Evolutionary conservation across 2,797 vertebrate species (phyloP).

Genomic region (Brachymystax lenok): DNA sequence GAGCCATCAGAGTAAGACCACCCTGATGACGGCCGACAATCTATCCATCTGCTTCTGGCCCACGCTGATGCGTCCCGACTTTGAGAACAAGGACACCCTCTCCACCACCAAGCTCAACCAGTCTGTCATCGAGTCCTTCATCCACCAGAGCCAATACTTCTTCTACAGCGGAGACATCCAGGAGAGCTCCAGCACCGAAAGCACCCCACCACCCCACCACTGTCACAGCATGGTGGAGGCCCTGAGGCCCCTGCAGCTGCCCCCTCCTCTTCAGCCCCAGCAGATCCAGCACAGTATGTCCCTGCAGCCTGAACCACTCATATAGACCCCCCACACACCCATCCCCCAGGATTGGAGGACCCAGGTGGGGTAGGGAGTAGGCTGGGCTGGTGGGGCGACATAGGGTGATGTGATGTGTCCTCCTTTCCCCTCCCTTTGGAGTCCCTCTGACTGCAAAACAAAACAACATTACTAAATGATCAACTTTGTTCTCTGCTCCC

Average conservation of each 20-base stretch:
- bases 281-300: conserved; percentile 84
- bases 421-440: neutral
- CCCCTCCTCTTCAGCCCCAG: conserved; percentile 92
- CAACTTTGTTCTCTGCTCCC: neutral
- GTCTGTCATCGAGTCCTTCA: conserved; percentile 95
- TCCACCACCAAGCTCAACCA: conserved; percentile 97
- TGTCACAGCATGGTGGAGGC: conserved; percentile 89
- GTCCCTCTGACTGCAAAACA: conserved; percentile 29
- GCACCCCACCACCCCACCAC: conserved; percentile 79
- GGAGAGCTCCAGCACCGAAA: conserved; percentile 82
- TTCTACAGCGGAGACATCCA: conserved; percentile 92
- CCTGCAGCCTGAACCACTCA: conserved; percentile 86
- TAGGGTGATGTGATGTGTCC: neutral
- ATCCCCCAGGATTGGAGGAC: neutral
- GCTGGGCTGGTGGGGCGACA: too few relatives aligned
- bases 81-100: conserved; percentile 94
- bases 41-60: conserved; percentile 99
- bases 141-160: conserved; percentile 95
- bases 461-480: neutral
- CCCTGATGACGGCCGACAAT: conserved; percentile 95
- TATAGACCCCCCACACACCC: conserved; percentile 53
- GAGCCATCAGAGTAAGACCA: conserved; percentile 92
- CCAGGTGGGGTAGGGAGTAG: too few relatives aligned
- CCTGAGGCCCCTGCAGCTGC: conserved; percentile 92
- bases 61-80: conserved; percentile 96